Base-by-base conservation (phyloP, 2,113 vertebrate genomes). In the Phycodurus eques region DNA sequence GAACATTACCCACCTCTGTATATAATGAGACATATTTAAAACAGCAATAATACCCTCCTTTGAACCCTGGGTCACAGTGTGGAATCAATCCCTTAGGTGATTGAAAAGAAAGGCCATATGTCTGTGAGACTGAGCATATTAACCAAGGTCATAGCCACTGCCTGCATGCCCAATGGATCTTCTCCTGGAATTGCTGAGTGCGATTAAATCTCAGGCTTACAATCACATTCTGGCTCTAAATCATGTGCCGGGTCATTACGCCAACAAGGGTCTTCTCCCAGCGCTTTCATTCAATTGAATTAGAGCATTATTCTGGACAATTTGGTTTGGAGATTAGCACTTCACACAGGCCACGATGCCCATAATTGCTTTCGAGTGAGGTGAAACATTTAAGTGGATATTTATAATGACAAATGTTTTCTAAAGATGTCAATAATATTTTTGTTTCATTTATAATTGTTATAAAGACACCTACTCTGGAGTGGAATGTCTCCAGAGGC, bases 11-110 rank as follows among this genome's bases (percentile, higher is more conserved):
- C 74, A 77, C 71, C 78, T 77, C 77, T 83, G 79, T 82, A 88
- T 83, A 86, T 89, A 90, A 90, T 92, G 86, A 90, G 84, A 88
- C 86, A 85, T 89, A 89, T 91, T 92, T 88, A 89, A 91, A 91
- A 84, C 78, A 83, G 90, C 86, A 90, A 89, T 89, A 87, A 88
- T 89, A 80, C 73, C 81, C 75, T 85, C 85, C 77, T 90, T 88
- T 84, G 81, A 87, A 87, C 85, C 80, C 66, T 0, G 64, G 85
- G 85, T 90, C 83, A 82, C 71, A 35, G 81, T 77, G 79, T n/a
- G 39, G 82, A 84, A 88, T 92, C 86, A 83, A 79, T 91, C 87
- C 84, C 75, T 81, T 57, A 78, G 80, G 80, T 88, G 88, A 91
- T 85, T 88, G 87, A 88, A 87, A 87, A 83, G 85, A 87, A 83